Evolutionary conservation across 1,140 invertebrate genomes (phyloP).

Genomic region (Littorina saxatilis): DNA sequence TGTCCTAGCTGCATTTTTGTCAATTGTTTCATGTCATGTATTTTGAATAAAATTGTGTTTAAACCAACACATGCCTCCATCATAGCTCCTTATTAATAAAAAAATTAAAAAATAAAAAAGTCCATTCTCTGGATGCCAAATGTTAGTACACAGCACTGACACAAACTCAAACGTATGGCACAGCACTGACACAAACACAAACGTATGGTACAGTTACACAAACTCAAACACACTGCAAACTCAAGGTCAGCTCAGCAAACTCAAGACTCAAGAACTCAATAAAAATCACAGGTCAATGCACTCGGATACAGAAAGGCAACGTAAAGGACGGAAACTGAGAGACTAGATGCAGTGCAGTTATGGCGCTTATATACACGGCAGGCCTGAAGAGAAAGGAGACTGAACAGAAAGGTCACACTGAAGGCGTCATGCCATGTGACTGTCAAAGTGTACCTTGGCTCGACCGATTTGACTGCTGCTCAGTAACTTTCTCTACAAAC

Average conservation of each 20-base stretch:
- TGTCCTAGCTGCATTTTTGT: too few relatives aligned
- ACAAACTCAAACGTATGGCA: too few relatives aligned
- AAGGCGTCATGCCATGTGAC: not conserved
- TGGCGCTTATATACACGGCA: not conserved
- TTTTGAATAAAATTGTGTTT: too few relatives aligned
- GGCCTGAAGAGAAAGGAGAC: not conserved
- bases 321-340: not conserved
- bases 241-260: not conserved
- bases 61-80: too few relatives aligned
- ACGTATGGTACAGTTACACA: too few relatives aligned
- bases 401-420: not conserved
- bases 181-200: too few relatives aligned
- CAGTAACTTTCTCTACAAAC: not conserved
- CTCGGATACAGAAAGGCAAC: not conserved
- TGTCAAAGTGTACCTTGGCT: conserved; percentile 17
- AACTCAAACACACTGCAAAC: not conserved
- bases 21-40: too few relatives aligned
- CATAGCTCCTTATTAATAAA: too few relatives aligned
- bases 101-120: too few relatives aligned
- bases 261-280: not conserved
- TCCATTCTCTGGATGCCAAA: too few relatives aligned
- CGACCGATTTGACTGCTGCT: not conserved
- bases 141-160: too few relatives aligned
- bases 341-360: not conserved
- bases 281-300: not conserved